phyloP scores from a whole-genome alignment of 2,888 invertebrate genomes.

The Morpho achilles region DNA sequence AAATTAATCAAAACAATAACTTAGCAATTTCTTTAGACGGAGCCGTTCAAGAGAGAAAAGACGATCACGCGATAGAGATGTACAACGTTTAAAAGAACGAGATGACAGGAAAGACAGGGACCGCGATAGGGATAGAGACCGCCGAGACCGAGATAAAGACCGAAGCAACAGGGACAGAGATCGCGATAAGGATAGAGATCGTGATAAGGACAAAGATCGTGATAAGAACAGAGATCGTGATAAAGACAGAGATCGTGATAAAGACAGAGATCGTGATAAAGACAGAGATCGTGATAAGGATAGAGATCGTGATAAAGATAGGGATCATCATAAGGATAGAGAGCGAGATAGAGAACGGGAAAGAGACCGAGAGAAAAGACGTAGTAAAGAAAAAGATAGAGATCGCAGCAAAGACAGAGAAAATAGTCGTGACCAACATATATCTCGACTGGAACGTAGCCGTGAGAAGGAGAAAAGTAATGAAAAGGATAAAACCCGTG shows the following conservation, averaged over 20 bases:
- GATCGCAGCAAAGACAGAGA: constrained; percentile 44
- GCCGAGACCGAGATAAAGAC: constrained; percentile 44
- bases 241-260: constrained; percentile 42
- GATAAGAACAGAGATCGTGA: constrained; percentile 26
- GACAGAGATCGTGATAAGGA: constrained; percentile 43
- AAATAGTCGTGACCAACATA: constrained; percentile 40
- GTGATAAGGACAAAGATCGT: constrained; percentile 45
- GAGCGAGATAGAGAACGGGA: constrained; percentile 48
- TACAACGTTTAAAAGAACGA: constrained; percentile 76
- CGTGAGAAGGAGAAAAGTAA: constrained; percentile 40
- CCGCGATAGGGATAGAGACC: constrained; percentile 42
- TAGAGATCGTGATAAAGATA: constrained; percentile 34
- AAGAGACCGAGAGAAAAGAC: constrained; percentile 33
- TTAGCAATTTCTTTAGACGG: constrained; percentile 40
- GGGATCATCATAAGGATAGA: constrained; percentile 29
- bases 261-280: constrained; percentile 33
- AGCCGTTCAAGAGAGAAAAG: constrained; percentile 68
- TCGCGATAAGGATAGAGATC: constrained; percentile 43
- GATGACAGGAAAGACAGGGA: constrained; percentile 63
- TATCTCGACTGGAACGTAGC: constrained; percentile 39
- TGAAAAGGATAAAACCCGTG: constrained; percentile 55
- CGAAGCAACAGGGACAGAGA: constrained; percentile 45
- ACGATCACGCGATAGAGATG: constrained; percentile 81
- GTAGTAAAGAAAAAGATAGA: constrained; percentile 44
- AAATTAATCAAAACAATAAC: background rate